These are phyloP conservation scores for Drosophila paulistorum DNA, from an alignment of 1,140 invertebrate genomes.

Conservation along the genomic window DNA sequence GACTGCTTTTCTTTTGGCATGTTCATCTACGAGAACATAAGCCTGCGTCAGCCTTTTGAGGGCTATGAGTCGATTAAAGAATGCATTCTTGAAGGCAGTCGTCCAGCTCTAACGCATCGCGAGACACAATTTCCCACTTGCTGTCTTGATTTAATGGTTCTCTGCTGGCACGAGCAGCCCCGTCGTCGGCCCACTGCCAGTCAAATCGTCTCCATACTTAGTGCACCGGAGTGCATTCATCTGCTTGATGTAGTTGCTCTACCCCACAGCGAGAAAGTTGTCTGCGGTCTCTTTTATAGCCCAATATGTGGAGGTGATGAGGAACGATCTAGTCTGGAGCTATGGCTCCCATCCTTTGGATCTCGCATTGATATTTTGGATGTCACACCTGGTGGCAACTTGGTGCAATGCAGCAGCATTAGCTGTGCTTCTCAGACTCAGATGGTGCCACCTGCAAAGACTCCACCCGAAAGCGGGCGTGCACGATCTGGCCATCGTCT, in stretches of 20 bases:
- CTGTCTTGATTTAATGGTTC: conserved; percentile 96
- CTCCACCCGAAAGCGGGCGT: conserved; percentile 53
- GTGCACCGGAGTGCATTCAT: conserved; percentile 96
- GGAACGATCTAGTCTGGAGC: conserved; percentile 84
- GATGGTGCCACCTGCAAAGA: conserved; percentile 48
- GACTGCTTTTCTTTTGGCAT: conserved; percentile 99
- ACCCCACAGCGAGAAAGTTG: conserved; percentile 85
- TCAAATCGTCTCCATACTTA: conserved; percentile 94
- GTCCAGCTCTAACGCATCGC: conserved; percentile 93
- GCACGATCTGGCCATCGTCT: conserved; percentile 60
- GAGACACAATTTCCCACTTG: conserved; percentile 94
- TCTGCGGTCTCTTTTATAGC: conserved; percentile 79
- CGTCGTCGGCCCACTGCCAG: conserved; percentile 93
- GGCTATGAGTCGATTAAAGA: conserved; percentile 97
- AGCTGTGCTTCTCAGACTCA: conserved; percentile 64
- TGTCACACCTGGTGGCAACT: conserved; percentile 84
- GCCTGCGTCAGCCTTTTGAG: conserved; percentile 97
- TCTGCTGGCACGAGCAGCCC: conserved; percentile 96
- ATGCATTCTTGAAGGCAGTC: conserved; percentile 95
- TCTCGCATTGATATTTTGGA: conserved; percentile 88
- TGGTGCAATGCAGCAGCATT: conserved; percentile 72
- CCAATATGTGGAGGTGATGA: conserved; percentile 45
- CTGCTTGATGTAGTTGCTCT: conserved; percentile 91
- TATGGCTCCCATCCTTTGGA: conserved; percentile 89
- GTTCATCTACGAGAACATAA: conserved; percentile 98